Base-by-base conservation (phyloP, 2,113 vertebrate species). In the Ailuropoda melanoleuca region DNA sequence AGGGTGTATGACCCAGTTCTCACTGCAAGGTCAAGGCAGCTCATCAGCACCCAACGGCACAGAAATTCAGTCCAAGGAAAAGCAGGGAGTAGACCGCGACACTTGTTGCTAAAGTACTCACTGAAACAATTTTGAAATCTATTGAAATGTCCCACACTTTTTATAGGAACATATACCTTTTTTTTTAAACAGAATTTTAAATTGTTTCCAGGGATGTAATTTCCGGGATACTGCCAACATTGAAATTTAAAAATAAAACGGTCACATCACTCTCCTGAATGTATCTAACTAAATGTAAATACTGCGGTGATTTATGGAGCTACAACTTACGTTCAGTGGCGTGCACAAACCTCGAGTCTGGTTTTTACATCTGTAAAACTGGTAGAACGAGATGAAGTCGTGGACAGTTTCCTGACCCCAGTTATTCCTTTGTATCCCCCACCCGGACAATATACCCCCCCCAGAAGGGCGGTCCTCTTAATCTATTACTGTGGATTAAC, bases 21-120 rank as follows among this genome's bases (percentile, higher is more conserved):
- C 24, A 12, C 23, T 14, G 6, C 74, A 1, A 12, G 43, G 50
- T 9, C 6, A 31, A 9, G 29, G n/a, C 72, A 19, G 60, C 37
- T 56, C 29, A 2, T 21, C 2, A 13, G 31, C 4, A 39, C 12
- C 43, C 24, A 4, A 0, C 1, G 64, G 58, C 43, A 4, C 8
- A 3, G 21, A 72, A 48, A 24, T 9, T 23, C 26, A 4, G 55
- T 23, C 37, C 14, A 15, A 9, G 14, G 23, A 8, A 21, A 8
- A 66, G 60, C 26, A 6, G 0, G 43, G 34, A 37, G 34, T 3
- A 39, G 50, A 55, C 46, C 1, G 0, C 1, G 4, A 21, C 31
- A 10, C 43, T 15, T 21, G 14, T 12, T n/a, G 50, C 50, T n/a
- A 18, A 58, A 24, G 37, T 7, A 3, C 55, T 53, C 0, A 2